Evolutionary conservation across 2,797 vertebrate species (phyloP).

Genomic region (Gymnopithys bicolor): DNA sequence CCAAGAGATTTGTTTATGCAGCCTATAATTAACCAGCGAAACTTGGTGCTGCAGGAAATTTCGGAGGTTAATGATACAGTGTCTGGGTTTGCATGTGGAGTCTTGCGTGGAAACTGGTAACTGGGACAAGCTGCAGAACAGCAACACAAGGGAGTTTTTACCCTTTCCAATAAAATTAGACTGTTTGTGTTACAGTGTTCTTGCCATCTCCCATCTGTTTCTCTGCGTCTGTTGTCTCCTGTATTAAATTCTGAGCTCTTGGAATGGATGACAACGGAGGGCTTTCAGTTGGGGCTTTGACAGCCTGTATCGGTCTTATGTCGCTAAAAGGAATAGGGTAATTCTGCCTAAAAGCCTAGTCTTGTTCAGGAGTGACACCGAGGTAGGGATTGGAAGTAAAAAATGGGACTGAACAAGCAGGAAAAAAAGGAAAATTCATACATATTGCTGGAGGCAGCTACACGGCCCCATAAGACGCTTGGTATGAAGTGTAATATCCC

Average conservation of each 20-base stretch:
- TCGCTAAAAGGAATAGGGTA: neutral
- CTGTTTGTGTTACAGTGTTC: neutral
- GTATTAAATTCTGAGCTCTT: neutral
- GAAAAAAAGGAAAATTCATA: neutral
- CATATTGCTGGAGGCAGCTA: neutral
- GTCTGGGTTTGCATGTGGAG: neutral
- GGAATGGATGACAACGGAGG: neutral
- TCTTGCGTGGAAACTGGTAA: neutral
- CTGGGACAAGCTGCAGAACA: neutral
- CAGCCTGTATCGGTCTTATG: neutral
- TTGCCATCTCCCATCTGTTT: conserved; percentile 32
- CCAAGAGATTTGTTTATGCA: neutral
- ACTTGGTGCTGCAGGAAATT: neutral
- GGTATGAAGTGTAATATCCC: neutral
- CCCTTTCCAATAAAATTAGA: conserved; percentile 15
- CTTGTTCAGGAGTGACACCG: neutral
- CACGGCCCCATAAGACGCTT: neutral
- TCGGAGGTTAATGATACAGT: neutral
- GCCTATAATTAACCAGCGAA: neutral
- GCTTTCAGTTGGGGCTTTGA: neutral
- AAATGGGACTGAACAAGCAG: neutral
- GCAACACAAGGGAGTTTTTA: conserved; percentile 23
- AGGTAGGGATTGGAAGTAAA: neutral
- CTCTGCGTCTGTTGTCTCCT: neutral
- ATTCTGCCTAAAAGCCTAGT: conserved; percentile 26